Base-by-base conservation (phyloP, 2,113 vertebrate species). In the Anser cygnoides region DNA sequence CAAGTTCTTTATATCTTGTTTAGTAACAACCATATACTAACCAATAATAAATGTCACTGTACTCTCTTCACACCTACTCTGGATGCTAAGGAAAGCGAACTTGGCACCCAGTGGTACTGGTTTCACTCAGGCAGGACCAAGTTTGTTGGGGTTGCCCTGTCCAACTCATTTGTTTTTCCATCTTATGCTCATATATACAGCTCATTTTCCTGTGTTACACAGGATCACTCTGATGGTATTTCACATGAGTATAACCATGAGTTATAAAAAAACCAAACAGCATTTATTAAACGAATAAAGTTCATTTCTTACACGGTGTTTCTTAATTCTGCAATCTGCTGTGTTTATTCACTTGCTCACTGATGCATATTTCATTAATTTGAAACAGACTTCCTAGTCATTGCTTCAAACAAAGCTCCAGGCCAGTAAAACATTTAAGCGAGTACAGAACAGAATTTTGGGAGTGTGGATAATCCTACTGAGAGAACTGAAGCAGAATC, bases 261-360 rank as follows among this genome's bases (percentile, higher is more conserved):
- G 39, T 84, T 78, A 75, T 17, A 13, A 52, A 54, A 72, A 84
- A 68, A 37, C 46, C 37, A 92, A 95, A 68, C 13, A 46, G 29
- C 19, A 68, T 76, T 92, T 96, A 89, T 91, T 72, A 96, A 87
- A 87, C 43, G 50, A 93, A 73, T 50, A 89, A 89, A 92, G 87
- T 92, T 89, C 33, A 82, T 75, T 93, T 92, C 86, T 96, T 82
- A 50, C 79, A 59, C 50, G 66, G 49, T 4, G 35, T 35, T 93
- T 79, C 80, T 87, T 67, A 57, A 57, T 46, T 89, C 80, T 70
- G 84, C 73, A 87, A 62, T 89, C 76, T 87, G 70, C 74, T 75
- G 28, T 50, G 43, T 75, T 92, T 89, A 89, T 89, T 90, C 70
- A 54, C 86, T 82, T 84, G 80, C 57, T 92, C 92, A 75, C 43